Evolutionary conservation across 2,888 invertebrate species (phyloP), one percentile per base, ranked within the genome.

Genomic region (Stomorhina lunata): DNA sequence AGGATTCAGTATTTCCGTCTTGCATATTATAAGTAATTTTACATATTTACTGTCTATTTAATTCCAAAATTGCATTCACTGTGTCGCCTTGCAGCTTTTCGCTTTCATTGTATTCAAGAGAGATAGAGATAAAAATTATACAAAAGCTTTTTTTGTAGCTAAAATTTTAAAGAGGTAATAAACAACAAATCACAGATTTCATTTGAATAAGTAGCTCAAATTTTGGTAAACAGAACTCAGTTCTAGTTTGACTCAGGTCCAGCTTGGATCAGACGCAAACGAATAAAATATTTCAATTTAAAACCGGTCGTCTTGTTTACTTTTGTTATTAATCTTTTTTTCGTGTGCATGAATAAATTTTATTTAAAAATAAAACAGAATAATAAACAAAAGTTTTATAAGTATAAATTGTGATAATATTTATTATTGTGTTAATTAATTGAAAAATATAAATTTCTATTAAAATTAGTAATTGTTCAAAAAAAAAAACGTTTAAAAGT

Each of bases 161-260:
- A 53, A n/a, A 61, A 37, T 53, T 27, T 17, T n/a, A 12, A 22
- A 25, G 4, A 43, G 29, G 12, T n/a, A 34, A 29, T 7, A 45
- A 37, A 20, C 34, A 66, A 7, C 4, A 73, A 17, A 65, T 34
- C n/a, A 43, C 27, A 53, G 25, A 61, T 25, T 40, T 20, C 43
- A 43, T 75, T 73, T n/a, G 61, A 79, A 79, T 82, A 75, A 76
- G 40, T 69, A 66, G 53, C 37, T 57, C 40, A 22, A 6, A 27
- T 12, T 45, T 15, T 17, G 45, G 5, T 6, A 53, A 55, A 50
- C 45, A 9, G 12, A 48, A 43, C 59, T 82, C 79, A 82, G 79
- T 82, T 55, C 43, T 37, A 45, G 66, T 66, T 82, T 66, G 15
- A 25, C 59, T 66, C 53, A 79, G 59, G 75, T 66, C 65, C 55